A percentile compares a stretch with the other conserved stretches of the same genome.
These are phyloP conservation scores for Platyrinchus mystaceus DNA, from an alignment of 2,797 vertebrate genomes.

Conservation along the genomic window DNA sequence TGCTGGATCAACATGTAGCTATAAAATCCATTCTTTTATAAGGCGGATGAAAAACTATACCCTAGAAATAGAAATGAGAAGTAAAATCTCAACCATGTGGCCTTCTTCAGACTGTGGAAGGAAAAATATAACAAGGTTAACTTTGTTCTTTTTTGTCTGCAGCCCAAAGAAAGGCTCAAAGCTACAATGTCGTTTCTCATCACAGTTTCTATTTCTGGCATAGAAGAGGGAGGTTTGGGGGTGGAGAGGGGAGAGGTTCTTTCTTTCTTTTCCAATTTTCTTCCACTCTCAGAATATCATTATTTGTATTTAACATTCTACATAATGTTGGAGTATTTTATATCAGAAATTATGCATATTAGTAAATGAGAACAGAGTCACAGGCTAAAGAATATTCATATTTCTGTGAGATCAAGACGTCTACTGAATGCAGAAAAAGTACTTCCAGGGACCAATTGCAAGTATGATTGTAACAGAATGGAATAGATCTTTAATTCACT, in stretches of 20 bases:
- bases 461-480: neutral
- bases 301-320: conserved; percentile 29
- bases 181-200: conserved; percentile 7
- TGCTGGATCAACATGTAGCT: conserved; percentile 63
- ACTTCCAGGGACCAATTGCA: neutral
- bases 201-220: conserved; percentile 46
- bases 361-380: neutral
- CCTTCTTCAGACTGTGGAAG: conserved; percentile 55
- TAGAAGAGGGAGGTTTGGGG: neutral
- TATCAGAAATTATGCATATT: neutral
- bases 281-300: neutral
- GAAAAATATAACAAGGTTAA: conserved; percentile 61
- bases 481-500: neutral
- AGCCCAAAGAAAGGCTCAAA: conserved; percentile 41
- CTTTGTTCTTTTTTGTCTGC: conserved; percentile 45
- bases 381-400: neutral
- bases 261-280: neutral
- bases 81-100: conserved; percentile 46
- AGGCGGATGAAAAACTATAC: conserved; percentile 41
- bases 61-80: conserved; percentile 66
- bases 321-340: neutral
- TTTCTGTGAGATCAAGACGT: neutral
- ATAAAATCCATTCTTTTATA: conserved; percentile 52
- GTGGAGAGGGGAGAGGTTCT: neutral
- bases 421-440: neutral